A percentile compares a stretch with the other conserved stretches of the same genome.
Conservation (phyloP, 1,140 invertebrate species). For the Pristionchus pacificus region DNA sequence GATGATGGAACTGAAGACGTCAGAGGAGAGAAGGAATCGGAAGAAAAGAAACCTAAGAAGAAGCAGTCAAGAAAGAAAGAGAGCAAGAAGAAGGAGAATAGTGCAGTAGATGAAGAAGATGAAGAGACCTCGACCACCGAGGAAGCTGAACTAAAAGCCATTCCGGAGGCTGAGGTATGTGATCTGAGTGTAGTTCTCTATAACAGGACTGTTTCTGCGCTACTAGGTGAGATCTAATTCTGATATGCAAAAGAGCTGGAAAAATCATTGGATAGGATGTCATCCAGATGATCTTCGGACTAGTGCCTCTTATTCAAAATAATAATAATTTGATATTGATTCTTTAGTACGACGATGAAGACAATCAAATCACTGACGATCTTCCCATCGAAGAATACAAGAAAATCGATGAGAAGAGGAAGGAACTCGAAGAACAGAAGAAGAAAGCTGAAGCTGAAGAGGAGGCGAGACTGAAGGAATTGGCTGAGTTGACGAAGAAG, state of each 20-base stretch:
- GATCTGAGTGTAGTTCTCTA: no score
- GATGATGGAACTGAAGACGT: not conserved
- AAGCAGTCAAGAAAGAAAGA: no score
- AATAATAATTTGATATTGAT: no score
- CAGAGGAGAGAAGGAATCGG: not conserved
- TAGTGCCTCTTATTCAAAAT: no score
- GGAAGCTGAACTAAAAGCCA: not conserved
- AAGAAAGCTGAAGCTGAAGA: not conserved
- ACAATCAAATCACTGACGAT: not conserved
- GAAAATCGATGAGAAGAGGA: not conserved
- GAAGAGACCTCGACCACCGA: no score
- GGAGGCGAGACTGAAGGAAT: not conserved
- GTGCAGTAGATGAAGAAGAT: no score
- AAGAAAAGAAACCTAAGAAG: no score
- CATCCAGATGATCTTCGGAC: no score
- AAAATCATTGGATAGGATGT: no score
- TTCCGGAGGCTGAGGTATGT: not conserved
- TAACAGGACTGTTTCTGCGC: not conserved
- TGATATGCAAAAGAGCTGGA: not conserved
- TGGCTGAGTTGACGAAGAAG: not conserved
- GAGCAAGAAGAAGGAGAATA: not conserved
- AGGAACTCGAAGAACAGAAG: not conserved
- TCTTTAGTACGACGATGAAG: not conserved
- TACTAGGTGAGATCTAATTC: not conserved
- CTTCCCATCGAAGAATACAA: not conserved